Conservation (phyloP, 30 jellyfish, hydroid and myxozoan genomes). For the Turritopsis rubra region DNA sequence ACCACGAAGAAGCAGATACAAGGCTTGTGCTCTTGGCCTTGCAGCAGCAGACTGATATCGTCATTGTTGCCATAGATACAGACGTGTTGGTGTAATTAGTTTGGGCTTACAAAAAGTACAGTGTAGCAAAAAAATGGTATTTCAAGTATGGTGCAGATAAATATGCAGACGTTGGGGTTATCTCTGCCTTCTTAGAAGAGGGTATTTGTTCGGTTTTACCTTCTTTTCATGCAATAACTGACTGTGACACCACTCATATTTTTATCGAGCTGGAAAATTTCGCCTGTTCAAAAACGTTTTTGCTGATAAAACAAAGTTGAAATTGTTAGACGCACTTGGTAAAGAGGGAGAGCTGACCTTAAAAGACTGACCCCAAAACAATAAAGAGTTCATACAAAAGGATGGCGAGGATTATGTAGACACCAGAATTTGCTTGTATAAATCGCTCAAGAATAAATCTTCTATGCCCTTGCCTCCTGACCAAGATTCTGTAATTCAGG, state of each 20-base stretch:
- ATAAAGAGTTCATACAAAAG: background rate
- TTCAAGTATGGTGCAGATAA: conserved; percentile 38
- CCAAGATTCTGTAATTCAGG: conserved; percentile 44
- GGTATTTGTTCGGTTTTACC: conserved; percentile 18
- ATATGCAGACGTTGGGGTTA: conserved; percentile 47
- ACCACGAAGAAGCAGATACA: background rate
- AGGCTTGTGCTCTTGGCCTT: background rate
- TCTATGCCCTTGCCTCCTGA: conserved; percentile 54
- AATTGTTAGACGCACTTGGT: background rate
- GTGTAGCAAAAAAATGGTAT: conserved; percentile 37
- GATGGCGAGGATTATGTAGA: conserved; percentile 29
- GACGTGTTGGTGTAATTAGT: background rate
- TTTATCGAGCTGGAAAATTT: conserved; percentile 37
- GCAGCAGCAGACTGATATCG: background rate
- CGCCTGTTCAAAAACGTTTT: conserved; percentile 33
- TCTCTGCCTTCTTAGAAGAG: conserved; percentile 33
- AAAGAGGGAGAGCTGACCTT: background rate
- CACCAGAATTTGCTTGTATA: conserved; percentile 40
- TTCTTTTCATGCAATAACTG: conserved; percentile 38
- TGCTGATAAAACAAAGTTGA: background rate
- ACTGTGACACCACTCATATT: conserved; percentile 48
- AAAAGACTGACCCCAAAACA: background rate
- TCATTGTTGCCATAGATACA: background rate
- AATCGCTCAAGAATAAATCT: conserved; percentile 38
- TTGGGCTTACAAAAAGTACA: background rate